Conservation (phyloP, 2,888 invertebrate species). For the Hybos culiciformis region DNA sequence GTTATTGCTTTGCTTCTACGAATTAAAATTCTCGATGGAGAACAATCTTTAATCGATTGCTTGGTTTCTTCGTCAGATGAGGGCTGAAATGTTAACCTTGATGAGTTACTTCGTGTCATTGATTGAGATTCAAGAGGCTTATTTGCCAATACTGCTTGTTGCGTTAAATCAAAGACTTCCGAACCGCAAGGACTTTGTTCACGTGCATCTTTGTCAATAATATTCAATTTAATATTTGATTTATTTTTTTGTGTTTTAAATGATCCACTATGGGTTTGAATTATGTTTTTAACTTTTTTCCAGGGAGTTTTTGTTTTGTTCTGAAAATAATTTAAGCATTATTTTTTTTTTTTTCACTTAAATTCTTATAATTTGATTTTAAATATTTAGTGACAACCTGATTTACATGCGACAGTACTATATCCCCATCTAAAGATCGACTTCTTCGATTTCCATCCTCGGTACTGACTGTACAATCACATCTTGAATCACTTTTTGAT, state of each 20-base stretch:
- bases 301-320: constrained; percentile 55
- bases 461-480: constrained; percentile 19
- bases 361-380: not conserved
- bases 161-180: not conserved
- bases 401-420: not conserved
- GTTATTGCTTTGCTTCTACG: constrained; percentile 18
- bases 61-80: constrained; percentile 13
- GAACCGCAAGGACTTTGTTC: constrained; percentile 16
- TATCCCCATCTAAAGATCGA: constrained; percentile 24
- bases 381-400: constrained; percentile 4
- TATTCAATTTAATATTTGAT: constrained; percentile 16
- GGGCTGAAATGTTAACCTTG: too few relatives aligned
- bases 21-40: constrained; percentile 12
- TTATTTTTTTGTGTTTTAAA: constrained; percentile 15
- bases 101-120: too few relatives aligned
- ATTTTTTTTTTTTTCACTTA: not conserved
- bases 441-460: constrained; percentile 24
- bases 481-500: constrained; percentile 28
- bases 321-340: not conserved
- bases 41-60: too few relatives aligned
- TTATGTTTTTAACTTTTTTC: constrained; percentile 65
- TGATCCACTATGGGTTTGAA: constrained; percentile 41
- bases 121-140: too few relatives aligned
- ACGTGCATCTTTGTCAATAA: constrained; percentile 13
- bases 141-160: not conserved